Conservation (phyloP, 2,797 vertebrate species). For the Chloroceryle amazona region DNA sequence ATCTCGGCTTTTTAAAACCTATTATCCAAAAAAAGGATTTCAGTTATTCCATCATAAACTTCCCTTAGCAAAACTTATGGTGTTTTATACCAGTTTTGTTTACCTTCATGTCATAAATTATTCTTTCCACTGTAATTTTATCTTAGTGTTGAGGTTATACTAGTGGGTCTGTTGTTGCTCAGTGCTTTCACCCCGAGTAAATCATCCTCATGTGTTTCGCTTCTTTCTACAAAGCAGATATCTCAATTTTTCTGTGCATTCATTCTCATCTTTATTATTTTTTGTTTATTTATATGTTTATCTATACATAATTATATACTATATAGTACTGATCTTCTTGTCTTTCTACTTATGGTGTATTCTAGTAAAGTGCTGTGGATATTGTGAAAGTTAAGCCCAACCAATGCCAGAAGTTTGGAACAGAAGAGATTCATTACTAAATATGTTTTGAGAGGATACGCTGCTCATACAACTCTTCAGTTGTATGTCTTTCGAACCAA, state of each 20-base stretch:
- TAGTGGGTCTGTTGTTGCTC: neutral
- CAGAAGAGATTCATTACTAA: neutral
- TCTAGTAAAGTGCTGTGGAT: neutral
- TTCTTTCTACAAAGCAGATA: neutral
- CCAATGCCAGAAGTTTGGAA: neutral
- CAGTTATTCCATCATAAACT: neutral
- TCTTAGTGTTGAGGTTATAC: neutral
- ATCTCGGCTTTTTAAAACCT: neutral
- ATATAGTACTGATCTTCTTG: neutral
- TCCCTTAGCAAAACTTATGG: neutral
- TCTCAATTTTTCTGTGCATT: neutral
- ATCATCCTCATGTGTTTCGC: neutral
- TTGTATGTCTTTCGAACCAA: neutral
- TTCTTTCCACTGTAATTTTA: neutral
- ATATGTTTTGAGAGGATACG: neutral
- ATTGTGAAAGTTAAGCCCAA: neutral
- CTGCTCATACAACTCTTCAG: neutral
- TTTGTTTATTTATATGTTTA: neutral
- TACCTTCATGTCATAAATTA: neutral
- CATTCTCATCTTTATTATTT: neutral
- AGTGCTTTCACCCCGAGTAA: neutral
- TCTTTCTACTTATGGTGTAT: neutral
- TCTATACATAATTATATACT: neutral
- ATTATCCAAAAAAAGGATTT: neutral
- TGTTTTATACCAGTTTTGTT: neutral